These are phyloP conservation scores for Remorina albescens DNA, from an alignment of 2,797 vertebrate species.

Conservation along the genomic window DNA sequence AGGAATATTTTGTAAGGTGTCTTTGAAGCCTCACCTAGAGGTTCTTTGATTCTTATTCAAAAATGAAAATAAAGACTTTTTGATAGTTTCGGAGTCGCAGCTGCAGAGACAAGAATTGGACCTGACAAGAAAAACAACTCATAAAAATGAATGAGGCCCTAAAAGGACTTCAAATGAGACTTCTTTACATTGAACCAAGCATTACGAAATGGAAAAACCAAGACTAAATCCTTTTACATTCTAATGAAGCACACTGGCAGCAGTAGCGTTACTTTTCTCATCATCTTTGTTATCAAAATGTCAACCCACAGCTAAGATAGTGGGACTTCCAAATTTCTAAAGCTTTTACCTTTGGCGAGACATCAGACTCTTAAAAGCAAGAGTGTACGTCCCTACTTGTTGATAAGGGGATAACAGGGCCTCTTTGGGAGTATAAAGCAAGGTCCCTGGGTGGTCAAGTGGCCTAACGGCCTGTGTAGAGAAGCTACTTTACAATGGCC, in stretches of 20 bases:
- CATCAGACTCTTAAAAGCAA: constrained; percentile 59
- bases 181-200: constrained; percentile 61
- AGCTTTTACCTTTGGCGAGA: constrained; percentile 66
- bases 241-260: constrained; percentile 29
- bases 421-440: constrained; percentile 62
- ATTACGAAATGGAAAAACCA: constrained; percentile 66
- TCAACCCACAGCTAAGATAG: constrained; percentile 43
- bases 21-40: constrained; percentile 77
- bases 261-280: constrained; percentile 29
- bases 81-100: constrained; percentile 72
- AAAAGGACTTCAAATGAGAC: constrained; percentile 63
- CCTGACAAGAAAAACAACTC: constrained; percentile 83
- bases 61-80: constrained; percentile 78
- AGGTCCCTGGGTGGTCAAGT: constrained; percentile 68
- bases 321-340: constrained; percentile 48
- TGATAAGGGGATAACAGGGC: constrained; percentile 76
- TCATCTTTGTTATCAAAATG: constrained; percentile 50
- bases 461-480: constrained; percentile 65
- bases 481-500: constrained; percentile 76
- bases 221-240: constrained; percentile 47
- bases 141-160: constrained; percentile 78
- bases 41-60: constrained; percentile 78
- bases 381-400: constrained; percentile 46
- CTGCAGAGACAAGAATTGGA: constrained; percentile 75
- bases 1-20: constrained; percentile 81